These are phyloP conservation scores for Sinosuthora webbiana DNA, from an alignment of 2,113 vertebrate species.

Conservation along the genomic window DNA sequence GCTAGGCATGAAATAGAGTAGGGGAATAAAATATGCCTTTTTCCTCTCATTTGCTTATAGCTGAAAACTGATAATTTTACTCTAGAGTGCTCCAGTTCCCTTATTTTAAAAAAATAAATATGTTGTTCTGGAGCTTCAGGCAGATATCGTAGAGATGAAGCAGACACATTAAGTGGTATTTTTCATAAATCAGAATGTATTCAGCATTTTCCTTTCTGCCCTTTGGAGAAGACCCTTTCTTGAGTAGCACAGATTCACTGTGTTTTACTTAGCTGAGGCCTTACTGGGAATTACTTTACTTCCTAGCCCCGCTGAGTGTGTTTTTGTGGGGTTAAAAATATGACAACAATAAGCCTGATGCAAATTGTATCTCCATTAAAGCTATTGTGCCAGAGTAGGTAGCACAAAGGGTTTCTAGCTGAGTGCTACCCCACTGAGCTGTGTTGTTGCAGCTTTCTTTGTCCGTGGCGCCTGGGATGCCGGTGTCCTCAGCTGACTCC, in stretches of 20 bases:
- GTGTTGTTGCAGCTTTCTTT: conserved; percentile 14
- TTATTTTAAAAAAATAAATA: neutral
- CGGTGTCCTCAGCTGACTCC: conserved; percentile 42
- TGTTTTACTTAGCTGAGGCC: neutral
- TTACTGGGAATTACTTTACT: neutral
- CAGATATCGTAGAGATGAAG: neutral
- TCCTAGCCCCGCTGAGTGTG: neutral
- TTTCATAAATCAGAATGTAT: neutral
- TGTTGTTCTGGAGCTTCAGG: neutral
- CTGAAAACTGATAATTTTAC: neutral
- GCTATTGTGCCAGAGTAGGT: neutral
- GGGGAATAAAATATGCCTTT: neutral
- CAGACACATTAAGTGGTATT: neutral
- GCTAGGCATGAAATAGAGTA: neutral
- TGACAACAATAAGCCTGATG: neutral
- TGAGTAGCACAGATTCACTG: neutral
- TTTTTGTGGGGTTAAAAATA: neutral
- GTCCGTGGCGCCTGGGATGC: neutral
- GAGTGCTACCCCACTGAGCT: neutral
- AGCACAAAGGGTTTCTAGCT: conserved; percentile 35
- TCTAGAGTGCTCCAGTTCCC: neutral
- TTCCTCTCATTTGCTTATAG: neutral
- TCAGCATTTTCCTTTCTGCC: neutral
- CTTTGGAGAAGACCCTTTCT: neutral
- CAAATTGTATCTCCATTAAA: neutral